Conservation (phyloP, 2,888 invertebrate species). For the Hesperia comma region DNA sequence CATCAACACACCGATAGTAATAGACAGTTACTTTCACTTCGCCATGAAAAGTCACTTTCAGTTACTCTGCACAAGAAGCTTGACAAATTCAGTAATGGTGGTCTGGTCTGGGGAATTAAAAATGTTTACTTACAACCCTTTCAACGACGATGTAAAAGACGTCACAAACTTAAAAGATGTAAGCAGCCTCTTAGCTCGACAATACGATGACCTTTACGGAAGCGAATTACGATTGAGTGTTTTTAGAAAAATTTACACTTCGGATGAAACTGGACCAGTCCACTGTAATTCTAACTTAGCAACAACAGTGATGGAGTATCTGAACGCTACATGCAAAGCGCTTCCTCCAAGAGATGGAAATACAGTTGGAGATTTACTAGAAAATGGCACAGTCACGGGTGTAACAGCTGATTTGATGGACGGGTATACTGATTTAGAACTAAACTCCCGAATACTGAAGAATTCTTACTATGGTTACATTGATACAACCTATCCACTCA, state of each 20-base stretch:
- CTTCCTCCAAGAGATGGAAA: slow-evolving; percentile 67
- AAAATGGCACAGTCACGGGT: slow-evolving; percentile 75
- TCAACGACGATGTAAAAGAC: slow-evolving; percentile 66
- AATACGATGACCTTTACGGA: slow-evolving; percentile 68
- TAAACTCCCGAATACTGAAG: slow-evolving; percentile 81
- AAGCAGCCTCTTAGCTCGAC: slow-evolving; percentile 51
- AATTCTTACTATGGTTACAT: slow-evolving; percentile 76
- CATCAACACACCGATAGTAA: slow-evolving; percentile 58
- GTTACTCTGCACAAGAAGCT: slow-evolving; percentile 78
- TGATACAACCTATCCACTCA: slow-evolving; percentile 80
- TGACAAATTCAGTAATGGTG: slow-evolving; percentile 78
- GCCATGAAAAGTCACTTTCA: slow-evolving; percentile 75
- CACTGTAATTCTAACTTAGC: slow-evolving; percentile 64
- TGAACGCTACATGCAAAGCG: slow-evolving; percentile 72
- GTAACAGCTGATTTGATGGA: slow-evolving; percentile 73
- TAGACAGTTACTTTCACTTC: slow-evolving; percentile 66
- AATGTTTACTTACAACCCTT: slow-evolving; percentile 81
- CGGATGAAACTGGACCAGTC: slow-evolving; percentile 60
- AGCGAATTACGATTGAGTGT: slow-evolving; percentile 65
- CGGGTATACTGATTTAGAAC: slow-evolving; percentile 81
- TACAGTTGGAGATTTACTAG: slow-evolving; percentile 71
- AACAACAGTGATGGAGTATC: slow-evolving; percentile 57
- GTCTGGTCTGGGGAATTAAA: slow-evolving; percentile 62
- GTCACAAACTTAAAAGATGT: slow-evolving; percentile 69
- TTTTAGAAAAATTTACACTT: slow-evolving; percentile 64